Evolutionary conservation across 1,140 invertebrate genomes (phyloP), one percentile per base, ranked within the genome.

Genomic region (Stenopsyche tienmushanensis): DNA sequence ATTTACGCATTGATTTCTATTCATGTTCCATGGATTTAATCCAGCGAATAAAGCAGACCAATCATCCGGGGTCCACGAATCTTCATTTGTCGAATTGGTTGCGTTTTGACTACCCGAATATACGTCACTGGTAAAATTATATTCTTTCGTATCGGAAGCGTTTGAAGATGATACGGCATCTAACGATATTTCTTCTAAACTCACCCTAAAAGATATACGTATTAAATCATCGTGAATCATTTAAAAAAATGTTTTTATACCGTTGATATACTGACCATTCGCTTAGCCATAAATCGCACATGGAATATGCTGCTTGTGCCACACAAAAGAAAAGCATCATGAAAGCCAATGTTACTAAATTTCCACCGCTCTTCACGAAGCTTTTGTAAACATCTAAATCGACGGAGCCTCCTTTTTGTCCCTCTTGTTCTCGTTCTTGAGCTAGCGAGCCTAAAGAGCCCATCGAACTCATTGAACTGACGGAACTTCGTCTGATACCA

Each of bases 281-380:
- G 52, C 78, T 78, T 0, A 81, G 71, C 78, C 77, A 80, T 2
- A 80, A 60, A 53, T 79, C 78, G 1, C 77, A 76, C 8, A 74
- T 69, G 1, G 77, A 77, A 69, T 78, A 79, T 65, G 77, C 76
- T 5, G 76, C 49, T 18, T 81, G 79, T 3, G 75, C 74, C 13
- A 86, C 23, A 42, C 83, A 75, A 29, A 84, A 75, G 1, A 84
- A 58, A 0, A 76, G 53, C 8, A 85, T 71, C 0, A 85, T 60
- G 1, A 82, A 52, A 1, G 83, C 64, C 67, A 83, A 76, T 2
- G 80, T 77, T 23, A 76, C 69, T 0, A 71, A 69, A 23, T 79
- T 79, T 3, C 82, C 79, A 0, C 84, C 84, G 41, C 83, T 82
- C 58, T 77, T 80, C 29, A 86, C 82, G 71, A 86, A 87, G 1